These are phyloP conservation scores for Pantherophis alleghaniensis DNA, from an alignment of 2,797 vertebrate species.

Conservation along the genomic window DNA sequence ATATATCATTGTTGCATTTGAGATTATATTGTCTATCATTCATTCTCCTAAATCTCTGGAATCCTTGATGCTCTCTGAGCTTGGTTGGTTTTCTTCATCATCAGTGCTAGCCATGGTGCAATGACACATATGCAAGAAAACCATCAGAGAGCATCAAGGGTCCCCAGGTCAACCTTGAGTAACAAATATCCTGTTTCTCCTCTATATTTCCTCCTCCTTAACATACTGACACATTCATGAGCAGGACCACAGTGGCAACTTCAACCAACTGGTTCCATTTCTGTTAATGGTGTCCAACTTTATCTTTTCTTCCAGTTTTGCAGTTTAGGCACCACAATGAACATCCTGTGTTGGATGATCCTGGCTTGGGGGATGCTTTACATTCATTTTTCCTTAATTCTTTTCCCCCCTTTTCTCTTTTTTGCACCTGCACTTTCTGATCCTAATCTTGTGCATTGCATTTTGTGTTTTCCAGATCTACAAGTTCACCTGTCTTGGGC, in stretches of 20 bases:
- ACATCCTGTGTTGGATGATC: background rate
- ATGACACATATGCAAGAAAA: background rate
- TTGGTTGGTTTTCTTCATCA: background rate
- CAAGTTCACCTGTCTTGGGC: slow-evolving; percentile 78
- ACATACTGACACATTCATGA: background rate
- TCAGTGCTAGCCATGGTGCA: background rate
- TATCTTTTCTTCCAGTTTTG: background rate
- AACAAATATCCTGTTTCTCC: background rate
- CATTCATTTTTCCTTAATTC: background rate
- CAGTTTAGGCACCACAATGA: background rate
- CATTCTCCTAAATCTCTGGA: background rate
- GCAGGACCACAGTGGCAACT: background rate
- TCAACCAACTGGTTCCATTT: background rate
- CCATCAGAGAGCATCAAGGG: background rate
- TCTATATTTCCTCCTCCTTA: background rate
- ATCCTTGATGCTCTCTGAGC: background rate
- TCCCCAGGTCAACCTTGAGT: background rate
- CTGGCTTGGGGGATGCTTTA: background rate
- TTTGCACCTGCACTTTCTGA: fast-evolving
- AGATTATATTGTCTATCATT: background rate
- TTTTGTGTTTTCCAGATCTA: slow-evolving; percentile 78
- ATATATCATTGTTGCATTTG: background rate
- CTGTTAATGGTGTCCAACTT: background rate
- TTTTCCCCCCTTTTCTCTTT: background rate
- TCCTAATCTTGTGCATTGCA: slow-evolving; percentile 8